These are phyloP conservation scores for Nomada flava DNA, from an alignment of 2,888 invertebrate genomes.

Conservation along the genomic window DNA sequence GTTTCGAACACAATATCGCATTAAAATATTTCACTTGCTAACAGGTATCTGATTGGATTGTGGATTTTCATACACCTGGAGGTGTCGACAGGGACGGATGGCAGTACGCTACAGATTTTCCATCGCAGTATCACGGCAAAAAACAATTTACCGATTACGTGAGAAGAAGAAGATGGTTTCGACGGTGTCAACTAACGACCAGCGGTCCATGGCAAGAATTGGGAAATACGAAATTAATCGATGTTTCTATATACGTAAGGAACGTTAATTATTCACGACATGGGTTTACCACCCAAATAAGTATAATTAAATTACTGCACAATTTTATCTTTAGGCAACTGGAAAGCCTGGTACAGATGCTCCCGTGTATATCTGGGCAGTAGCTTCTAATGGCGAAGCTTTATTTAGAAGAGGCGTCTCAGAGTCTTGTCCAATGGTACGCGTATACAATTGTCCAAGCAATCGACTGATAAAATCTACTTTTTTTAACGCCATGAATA, in stretches of 20 bases:
- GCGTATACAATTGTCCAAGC: slow-evolving; percentile 30
- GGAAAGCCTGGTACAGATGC: slow-evolving; percentile 84
- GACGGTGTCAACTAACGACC: slow-evolving; percentile 92
- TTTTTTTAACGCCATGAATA: slow-evolving; percentile 14
- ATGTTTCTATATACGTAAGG: slow-evolving; percentile 90
- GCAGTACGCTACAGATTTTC: slow-evolving; percentile 98
- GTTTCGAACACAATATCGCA: not conserved
- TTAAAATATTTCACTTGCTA: slow-evolving; percentile 6
- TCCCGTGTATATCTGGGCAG: slow-evolving; percentile 91
- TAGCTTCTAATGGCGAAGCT: slow-evolving; percentile 94
- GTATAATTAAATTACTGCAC: slow-evolving; percentile 18
- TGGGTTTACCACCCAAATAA: not conserved
- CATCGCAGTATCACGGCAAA: slow-evolving; percentile 93
- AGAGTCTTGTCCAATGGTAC: slow-evolving; percentile 89
- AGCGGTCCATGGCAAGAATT: slow-evolving; percentile 95
- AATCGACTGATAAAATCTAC: not conserved
- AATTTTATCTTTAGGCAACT: slow-evolving; percentile 80
- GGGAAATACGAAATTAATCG: slow-evolving; percentile 93
- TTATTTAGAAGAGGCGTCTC: slow-evolving; percentile 93
- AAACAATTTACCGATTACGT: slow-evolving; percentile 96
- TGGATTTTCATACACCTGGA: slow-evolving; percentile 95
- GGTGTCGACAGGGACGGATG: slow-evolving; percentile 96
- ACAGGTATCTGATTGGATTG: slow-evolving; percentile 94
- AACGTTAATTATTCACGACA: not conserved
- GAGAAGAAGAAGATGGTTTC: slow-evolving; percentile 92